phyloP scores from a whole-genome alignment of 2,113 vertebrate genomes.

The Okapia johnstoni region DNA sequence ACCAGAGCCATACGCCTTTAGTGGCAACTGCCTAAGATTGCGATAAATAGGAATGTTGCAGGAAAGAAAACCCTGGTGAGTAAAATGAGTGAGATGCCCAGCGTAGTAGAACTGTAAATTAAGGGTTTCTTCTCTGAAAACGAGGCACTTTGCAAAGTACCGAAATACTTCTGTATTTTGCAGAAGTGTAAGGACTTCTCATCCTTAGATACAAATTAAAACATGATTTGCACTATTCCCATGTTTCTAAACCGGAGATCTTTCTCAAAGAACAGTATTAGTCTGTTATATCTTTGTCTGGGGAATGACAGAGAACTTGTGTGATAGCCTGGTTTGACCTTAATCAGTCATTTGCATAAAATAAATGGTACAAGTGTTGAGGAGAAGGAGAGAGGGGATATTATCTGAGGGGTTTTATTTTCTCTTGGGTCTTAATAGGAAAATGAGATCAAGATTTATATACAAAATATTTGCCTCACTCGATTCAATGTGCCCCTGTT shows the following conservation, averaged over 20 bases:
- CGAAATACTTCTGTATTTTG: neutral
- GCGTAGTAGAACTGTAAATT: neutral
- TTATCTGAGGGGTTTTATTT: neutral
- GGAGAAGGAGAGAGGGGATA: neutral
- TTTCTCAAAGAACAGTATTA: neutral
- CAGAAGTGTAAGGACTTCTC: neutral
- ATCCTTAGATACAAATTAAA: neutral
- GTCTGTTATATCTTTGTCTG: neutral
- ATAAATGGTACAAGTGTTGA: neutral
- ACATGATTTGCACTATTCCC: neutral
- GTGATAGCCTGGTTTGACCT: neutral
- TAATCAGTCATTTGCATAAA: conserved; percentile 13
- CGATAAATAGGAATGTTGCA: neutral
- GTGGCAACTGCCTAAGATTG: neutral
- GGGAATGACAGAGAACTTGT: neutral
- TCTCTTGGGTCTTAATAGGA: neutral
- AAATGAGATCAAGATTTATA: neutral
- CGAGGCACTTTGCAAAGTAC: neutral
- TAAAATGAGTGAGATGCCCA: neutral
- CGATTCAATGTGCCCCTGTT: neutral
- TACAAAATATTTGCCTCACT: neutral
- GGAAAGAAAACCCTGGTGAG: neutral
- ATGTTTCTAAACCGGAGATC: neutral
- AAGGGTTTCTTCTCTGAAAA: neutral
- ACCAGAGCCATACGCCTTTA: neutral